Conservation (phyloP, 2,888 invertebrate species). For the Pseudococcus longispinus region DNA sequence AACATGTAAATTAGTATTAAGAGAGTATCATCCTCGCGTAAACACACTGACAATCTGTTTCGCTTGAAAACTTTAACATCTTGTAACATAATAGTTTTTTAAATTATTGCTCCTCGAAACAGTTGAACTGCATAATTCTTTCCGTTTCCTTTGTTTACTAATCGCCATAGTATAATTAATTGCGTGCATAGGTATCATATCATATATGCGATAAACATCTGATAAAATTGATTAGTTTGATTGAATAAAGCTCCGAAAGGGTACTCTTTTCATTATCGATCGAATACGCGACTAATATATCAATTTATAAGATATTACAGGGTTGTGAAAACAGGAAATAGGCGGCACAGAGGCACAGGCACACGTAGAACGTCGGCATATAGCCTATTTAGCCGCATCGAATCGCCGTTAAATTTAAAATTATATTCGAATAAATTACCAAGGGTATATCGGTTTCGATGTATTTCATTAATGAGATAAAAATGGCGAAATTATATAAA, state of each 20-base stretch:
- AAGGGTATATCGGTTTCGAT: conserved; percentile 38
- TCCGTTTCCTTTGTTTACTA: conserved; percentile 34
- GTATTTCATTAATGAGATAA: conserved; percentile 38
- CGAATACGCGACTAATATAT: neutral
- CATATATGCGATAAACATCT: too few relatives aligned
- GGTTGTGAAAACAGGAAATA: conserved; percentile 25
- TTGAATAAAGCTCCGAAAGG: neutral
- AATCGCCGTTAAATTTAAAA: conserved; percentile 29
- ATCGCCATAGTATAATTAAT: neutral
- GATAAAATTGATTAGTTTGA: neutral
- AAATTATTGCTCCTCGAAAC: conserved; percentile 39
- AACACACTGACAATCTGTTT: conserved; percentile 48
- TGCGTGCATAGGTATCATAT: neutral
- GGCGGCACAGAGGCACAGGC: neutral
- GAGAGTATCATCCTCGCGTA: conserved; percentile 51
- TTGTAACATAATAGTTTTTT: conserved; percentile 40
- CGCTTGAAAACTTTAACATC: conserved; percentile 49
- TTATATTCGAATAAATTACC: conserved; percentile 37
- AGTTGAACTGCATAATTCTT: conserved; percentile 43
- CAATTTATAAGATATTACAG: neutral
- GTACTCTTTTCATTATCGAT: neutral
- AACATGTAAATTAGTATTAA: conserved; percentile 53
- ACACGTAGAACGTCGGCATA: neutral
- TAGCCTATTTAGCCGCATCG: conserved; percentile 16
- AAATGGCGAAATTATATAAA: conserved; percentile 26